Evolutionary conservation across 30 jellyfish, hydroid and myxozoan species (phyloP).

Genomic region (Aurelia aurita): DNA sequence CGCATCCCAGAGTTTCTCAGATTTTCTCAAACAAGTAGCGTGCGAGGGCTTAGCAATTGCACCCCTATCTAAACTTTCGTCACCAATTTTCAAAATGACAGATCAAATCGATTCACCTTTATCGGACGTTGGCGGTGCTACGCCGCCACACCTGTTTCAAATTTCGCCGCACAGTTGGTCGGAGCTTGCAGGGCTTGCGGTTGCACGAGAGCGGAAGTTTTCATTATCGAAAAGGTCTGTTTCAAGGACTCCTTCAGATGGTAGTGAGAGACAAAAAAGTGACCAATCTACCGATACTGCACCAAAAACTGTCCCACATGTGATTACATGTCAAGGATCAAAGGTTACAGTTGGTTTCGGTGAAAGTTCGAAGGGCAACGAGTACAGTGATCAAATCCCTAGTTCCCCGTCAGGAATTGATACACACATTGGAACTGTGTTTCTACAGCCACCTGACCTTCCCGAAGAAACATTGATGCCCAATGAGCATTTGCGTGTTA

Average conservation of each 20-base stretch:
- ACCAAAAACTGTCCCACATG: constrained; percentile 23
- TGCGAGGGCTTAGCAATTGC: constrained; percentile 63
- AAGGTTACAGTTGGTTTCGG: constrained; percentile 70
- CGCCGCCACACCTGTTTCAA: constrained; percentile 92
- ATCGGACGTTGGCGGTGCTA: constrained; percentile 72
- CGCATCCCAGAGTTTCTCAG: constrained; percentile 50
- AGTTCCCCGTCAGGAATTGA: constrained; percentile 40
- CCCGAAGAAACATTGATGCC: constrained; percentile 81
- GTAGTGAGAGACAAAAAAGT: constrained; percentile 37
- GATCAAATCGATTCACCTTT: constrained; percentile 76
- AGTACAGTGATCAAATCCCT: background rate
- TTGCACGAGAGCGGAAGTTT: constrained; percentile 65
- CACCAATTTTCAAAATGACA: constrained; percentile 77
- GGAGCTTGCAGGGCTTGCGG: constrained; percentile 63
- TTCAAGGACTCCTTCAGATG: constrained; percentile 71
- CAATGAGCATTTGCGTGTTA: constrained; percentile 63
- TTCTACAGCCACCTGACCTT: constrained; percentile 73
- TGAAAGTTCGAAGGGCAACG: constrained; percentile 14
- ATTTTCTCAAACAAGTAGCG: constrained; percentile 77
- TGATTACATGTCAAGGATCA: constrained; percentile 67
- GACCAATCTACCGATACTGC: background rate
- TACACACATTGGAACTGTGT: constrained; percentile 67
- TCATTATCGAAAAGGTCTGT: constrained; percentile 58
- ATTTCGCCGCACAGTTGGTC: constrained; percentile 81
- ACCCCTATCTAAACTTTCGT: constrained; percentile 82